Evolutionary conservation across 1,140 invertebrate genomes (phyloP).

Genomic region (Lepidostoma basale): DNA sequence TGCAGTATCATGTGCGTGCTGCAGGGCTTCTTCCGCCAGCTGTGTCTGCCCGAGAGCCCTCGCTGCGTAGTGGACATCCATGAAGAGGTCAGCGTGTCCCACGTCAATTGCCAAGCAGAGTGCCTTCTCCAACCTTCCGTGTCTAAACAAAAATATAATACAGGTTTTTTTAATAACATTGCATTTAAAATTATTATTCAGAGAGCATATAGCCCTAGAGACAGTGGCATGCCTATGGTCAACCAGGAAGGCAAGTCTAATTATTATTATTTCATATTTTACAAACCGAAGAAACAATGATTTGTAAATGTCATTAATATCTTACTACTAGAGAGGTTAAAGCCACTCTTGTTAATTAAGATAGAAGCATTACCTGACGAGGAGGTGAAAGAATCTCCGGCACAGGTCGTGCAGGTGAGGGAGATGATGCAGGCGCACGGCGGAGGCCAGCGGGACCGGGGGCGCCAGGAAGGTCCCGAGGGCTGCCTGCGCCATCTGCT

Average conservation of each 20-base stretch:
- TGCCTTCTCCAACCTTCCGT: constrained; percentile 82
- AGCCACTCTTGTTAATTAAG: no score
- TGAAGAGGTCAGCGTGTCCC: constrained; percentile 79
- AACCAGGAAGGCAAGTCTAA: no score
- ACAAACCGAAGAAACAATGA: no score
- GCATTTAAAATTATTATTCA: no score
- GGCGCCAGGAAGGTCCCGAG: constrained; percentile 54
- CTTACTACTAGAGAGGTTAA: no score
- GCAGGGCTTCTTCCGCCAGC: constrained; percentile 76
- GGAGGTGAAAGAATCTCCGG: constrained; percentile 55
- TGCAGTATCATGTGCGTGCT: constrained; percentile 69
- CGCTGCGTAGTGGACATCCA: constrained; percentile 84
- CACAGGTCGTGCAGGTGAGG: constrained; percentile 54
- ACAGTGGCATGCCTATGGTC: no score
- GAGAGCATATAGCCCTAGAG: no score
- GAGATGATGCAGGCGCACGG: constrained; percentile 49
- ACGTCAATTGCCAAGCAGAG: constrained; percentile 86
- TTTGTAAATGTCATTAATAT: no score
- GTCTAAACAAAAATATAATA: constrained; percentile 61
- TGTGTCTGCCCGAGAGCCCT: constrained; percentile 68
- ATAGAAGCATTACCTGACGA: constrained; percentile 49
- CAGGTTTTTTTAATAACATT: no score
- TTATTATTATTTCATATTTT: no score
- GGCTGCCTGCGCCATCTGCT: constrained; percentile 48
- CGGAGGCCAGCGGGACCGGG: constrained; percentile 42